Evolutionary conservation across 23 tunicate species (phyloP), one percentile per base, ranked within the genome.

Genomic region (Trididemnum clinides): DNA sequence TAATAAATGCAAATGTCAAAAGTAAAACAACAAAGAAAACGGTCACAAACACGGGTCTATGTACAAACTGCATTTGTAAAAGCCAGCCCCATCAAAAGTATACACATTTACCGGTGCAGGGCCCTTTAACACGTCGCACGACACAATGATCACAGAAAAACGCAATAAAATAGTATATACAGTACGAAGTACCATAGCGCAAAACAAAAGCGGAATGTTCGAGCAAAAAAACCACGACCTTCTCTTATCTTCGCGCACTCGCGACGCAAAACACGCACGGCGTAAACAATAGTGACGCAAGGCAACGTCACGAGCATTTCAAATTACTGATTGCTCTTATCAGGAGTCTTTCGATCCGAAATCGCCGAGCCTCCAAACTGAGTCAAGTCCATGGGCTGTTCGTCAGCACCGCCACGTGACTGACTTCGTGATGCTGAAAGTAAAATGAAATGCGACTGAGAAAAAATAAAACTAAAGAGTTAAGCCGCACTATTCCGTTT

Each of bases 371-470:
- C 85, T 2, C 71, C 28, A 34, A 87, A 80, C 51, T 80, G 85
- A 51, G 91, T 87, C 57, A 87, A 38, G 39, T 87, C 91, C 91
- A 87, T 87, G 26, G 91, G 91, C 59, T 87, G 91, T 36, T 87
- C 91, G 38, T 87, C 91, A 20, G 66, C 70, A 5, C 78, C 81
- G 36, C 91, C 85, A 33, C 91, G 72, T 51, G 91, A 80, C 72
- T 80, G 91, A 37, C 86, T 87, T 7, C 85, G 58, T 10, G 57
- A 71, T 2, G 80, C 88, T 85, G 73, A 39, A 39, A 62, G 27
- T n/a, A n/a, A n/a, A n/a, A n/a, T n/a, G n/a, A n/a, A n/a, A n/a
- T n/a, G n/a, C n/a, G n/a, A n/a, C n/a, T n/a, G n/a, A n/a, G n/a
- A n/a, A n/a, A n/a, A n/a, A n/a, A n/a, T n/a, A n/a, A n/a, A n/a